Evolutionary conservation across 2,797 vertebrate species (phyloP).

Genomic region (Chromobotia macracanthus): DNA sequence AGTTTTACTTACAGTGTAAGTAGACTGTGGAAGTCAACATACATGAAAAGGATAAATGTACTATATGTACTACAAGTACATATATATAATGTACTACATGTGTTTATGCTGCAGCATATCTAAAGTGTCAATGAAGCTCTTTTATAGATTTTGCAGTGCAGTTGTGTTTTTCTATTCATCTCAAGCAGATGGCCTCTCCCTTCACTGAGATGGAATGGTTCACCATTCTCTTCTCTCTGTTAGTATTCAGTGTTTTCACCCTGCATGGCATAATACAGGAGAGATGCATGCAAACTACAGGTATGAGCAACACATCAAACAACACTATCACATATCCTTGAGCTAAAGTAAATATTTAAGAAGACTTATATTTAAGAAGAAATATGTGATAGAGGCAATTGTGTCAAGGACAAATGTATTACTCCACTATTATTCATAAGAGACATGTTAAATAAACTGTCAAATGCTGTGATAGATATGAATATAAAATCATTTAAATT

Average conservation of each 20-base stretch:
- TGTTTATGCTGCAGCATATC: not conserved
- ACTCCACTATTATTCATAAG: not conserved
- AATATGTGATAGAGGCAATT: too few species aligned
- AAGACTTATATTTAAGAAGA: too few species aligned
- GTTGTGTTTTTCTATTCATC: slow-evolving; percentile 28
- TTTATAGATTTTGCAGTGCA: slow-evolving; percentile 6
- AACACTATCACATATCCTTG: too few species aligned
- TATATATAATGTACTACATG: not conserved
- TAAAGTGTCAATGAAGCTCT: not conserved
- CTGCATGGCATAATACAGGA: slow-evolving; percentile 70
- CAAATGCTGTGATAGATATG: not conserved
- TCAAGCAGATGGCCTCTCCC: slow-evolving; percentile 65
- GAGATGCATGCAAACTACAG: slow-evolving; percentile 45
- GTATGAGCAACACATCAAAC: slow-evolving; percentile 52
- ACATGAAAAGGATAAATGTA: not conserved
- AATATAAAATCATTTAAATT: not conserved
- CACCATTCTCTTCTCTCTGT: slow-evolving; percentile 70
- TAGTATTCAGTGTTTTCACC: slow-evolving; percentile 73
- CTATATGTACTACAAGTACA: too few species aligned
- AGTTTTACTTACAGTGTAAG: not conserved
- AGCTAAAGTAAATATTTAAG: too few species aligned
- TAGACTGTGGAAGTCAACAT: not conserved
- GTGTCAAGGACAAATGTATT: not conserved
- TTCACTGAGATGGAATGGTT: slow-evolving; percentile 70
- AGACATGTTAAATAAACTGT: not conserved